Base-by-base conservation (phyloP, 2,888 invertebrate genomes). In the Antheraea assamensis region DNA sequence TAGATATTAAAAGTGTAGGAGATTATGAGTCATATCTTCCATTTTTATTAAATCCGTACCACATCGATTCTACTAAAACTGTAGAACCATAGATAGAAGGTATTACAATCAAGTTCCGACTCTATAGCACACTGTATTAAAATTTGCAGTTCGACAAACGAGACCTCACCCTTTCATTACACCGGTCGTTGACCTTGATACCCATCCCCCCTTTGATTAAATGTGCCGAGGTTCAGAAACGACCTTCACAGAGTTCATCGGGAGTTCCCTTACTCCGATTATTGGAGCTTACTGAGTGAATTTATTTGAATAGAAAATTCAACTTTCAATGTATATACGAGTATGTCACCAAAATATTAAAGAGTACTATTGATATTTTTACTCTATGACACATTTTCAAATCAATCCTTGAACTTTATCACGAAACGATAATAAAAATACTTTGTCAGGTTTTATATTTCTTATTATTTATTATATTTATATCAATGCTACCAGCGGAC, bases 211-310 rank as follows among this genome's bases (percentile, higher is more conserved):
- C 77, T 80, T 78, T 82, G 79, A 77, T 71, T 73, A 79, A 72
- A 79, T 77, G 79, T 74, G 81, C 78, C 80, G 80, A 85, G 85
- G 91, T 88, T 90, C 89, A 84, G 77, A 82, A 76, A 80, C 88
- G 92, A 84, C 92, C 92, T 91, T 90, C 87, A 85, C 78, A 71
- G n/a, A n/a, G 75, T 78, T 80, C 79, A 80, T 78, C 79, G 79
- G 80, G 87, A 86, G 83, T 42, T 42, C 83, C 76, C 79, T 87
- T 85, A 86, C 86, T 86, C 85, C 88, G 87, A 80, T 78, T 78
- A 83, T 87, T 86, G 80, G 79, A 83, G 81, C 70, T 75, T 74
- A 76, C 75, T 70, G 70, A 70, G 42, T 68, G 27, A 27, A 61
- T n/a, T n/a, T n/a, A 58, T n/a, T n/a, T n/a, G n/a, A n/a, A n/a